Conservation (phyloP, 2,113 vertebrate genomes). For the Tinamus guttatus region DNA sequence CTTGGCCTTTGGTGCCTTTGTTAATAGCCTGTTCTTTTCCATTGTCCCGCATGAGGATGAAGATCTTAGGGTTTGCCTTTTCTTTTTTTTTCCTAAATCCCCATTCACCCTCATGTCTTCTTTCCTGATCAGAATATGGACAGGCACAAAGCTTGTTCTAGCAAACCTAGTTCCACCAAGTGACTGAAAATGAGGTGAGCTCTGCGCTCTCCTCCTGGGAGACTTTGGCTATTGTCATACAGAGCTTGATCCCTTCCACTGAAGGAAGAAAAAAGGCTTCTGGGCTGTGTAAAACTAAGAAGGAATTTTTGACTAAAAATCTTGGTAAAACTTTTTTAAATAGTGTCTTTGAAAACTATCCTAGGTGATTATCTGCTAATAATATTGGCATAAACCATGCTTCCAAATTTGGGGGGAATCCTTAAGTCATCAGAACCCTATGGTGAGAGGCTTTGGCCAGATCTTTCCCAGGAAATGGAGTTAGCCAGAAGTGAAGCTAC, state of each 20-base stretch:
- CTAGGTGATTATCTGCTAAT: neutral
- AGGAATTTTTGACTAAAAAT: neutral
- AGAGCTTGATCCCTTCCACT: neutral
- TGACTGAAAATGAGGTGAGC: neutral
- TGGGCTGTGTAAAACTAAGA: neutral
- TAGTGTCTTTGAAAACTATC: neutral
- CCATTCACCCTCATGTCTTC: neutral
- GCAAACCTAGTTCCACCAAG: neutral
- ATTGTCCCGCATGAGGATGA: neutral
- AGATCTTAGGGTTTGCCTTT: neutral
- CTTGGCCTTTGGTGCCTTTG: neutral
- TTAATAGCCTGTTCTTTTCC: neutral
- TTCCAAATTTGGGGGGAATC: neutral
- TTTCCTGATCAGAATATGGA: neutral
- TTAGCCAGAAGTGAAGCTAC: neutral
- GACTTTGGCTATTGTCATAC: neutral
- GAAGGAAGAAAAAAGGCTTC: too few species aligned
- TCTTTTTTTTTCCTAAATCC: neutral
- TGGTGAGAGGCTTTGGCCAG: neutral
- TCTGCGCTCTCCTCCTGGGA: neutral
- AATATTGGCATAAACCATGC: neutral
- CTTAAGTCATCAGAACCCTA: fast-evolving
- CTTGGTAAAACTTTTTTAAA: neutral
- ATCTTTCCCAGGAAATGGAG: neutral
- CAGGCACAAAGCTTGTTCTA: neutral